Percentiles rank a stretch among this genome's conserved stretches.
Conservation (phyloP, 2,888 invertebrate species). For the Polyommatus icarus region DNA sequence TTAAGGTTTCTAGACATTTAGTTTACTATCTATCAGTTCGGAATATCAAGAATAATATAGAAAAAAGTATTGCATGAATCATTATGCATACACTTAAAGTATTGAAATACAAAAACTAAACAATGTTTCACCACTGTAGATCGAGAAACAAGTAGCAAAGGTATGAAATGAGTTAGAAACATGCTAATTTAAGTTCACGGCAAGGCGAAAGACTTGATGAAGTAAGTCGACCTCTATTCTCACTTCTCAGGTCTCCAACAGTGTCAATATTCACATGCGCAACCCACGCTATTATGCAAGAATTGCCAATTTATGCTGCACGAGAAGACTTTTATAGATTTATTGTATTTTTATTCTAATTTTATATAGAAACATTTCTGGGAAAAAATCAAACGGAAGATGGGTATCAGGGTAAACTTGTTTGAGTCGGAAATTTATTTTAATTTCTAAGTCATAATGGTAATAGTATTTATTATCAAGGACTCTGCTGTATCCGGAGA, state of each 20-base stretch:
- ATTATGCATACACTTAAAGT: not conserved
- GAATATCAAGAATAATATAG: not conserved
- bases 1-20: not conserved
- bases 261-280: conserved; percentile 18
- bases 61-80: not conserved
- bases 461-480: not conserved
- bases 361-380: not conserved
- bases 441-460: not conserved
- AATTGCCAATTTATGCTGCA: not conserved
- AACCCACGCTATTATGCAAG: conserved; percentile 20
- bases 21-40: not conserved
- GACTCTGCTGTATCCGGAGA: not conserved
- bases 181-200: conserved; percentile 6
- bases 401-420: not conserved
- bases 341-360: conserved; percentile 10
- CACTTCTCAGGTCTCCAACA: not conserved
- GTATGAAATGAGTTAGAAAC: not conserved
- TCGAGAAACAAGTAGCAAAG: not conserved
- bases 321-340: not conserved
- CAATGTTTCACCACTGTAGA: not conserved
- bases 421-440: not conserved
- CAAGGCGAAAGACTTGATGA: not conserved
- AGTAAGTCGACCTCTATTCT: conserved; percentile 14
- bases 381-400: conserved; percentile 4
- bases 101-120: not conserved